Percentiles rank a stretch among this genome's conserved stretches.
Conservation (phyloP, 2,888 invertebrate species). For the Conomelus anceps region DNA sequence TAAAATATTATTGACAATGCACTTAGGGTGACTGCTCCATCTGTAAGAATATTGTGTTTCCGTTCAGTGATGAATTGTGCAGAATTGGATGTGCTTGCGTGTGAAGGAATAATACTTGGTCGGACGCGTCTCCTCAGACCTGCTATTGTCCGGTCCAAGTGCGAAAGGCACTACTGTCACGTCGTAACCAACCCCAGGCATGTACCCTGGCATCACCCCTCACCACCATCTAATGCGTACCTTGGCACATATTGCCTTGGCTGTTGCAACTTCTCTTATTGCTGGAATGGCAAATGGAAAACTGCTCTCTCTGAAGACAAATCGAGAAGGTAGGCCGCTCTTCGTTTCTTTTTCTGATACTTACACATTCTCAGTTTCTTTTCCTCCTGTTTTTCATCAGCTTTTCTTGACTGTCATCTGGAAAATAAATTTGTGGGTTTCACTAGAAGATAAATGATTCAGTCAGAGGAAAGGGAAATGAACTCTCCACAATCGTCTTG, state of each 20-base stretch:
- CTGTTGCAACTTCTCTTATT: background rate
- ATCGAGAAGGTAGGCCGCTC: background rate
- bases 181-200: background rate
- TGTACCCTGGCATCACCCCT: background rate
- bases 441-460: background rate
- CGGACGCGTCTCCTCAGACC: background rate
- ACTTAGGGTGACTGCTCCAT: background rate
- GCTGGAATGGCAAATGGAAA: background rate
- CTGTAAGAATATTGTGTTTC: background rate
- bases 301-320: background rate
- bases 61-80: background rate
- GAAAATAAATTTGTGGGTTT: background rate
- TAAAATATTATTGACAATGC: background rate
- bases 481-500: background rate
- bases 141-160: background rate
- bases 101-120: too few relatives aligned
- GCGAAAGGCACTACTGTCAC: background rate
- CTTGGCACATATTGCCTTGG: background rate
- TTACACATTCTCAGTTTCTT: background rate
- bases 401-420: background rate
- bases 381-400: background rate
- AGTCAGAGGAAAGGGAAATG: background rate
- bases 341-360: background rate
- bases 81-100: background rate
- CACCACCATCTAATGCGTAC: background rate